Evolutionary conservation across 2,113 vertebrate species (phyloP), one percentile per base, ranked within the genome.

Genomic region (human (Homo sapiens)): DNA sequence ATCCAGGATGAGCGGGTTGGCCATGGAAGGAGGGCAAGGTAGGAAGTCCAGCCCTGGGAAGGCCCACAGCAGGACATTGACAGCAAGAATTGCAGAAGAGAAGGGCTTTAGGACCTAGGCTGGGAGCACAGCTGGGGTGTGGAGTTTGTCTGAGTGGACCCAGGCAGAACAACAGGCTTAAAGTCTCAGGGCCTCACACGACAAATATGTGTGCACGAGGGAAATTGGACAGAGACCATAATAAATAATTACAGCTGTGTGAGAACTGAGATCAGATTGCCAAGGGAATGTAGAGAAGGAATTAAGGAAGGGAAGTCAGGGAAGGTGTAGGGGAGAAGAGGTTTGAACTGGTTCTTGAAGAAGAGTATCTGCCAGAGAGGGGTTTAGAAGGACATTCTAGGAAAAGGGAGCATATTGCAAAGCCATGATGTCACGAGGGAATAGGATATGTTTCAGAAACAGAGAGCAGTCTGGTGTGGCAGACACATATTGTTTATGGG

Each of bases 401-500:
- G 59, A 30, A 86, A 45, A 12, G 30, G 72, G 35, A 68, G 52
- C 38, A 5, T 30, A 35, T 17, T 1, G 35, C 30, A 86, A 52
- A 57, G 38, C 27, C 66, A 30, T 0, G 27, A 6, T 10, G 30
- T 25, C 7, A 6, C 0, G 2, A 81, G 82, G 43, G 22, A 11
- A 50, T 1, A 18, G 35, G 40, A 57, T 55, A 10, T n/a, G 57
- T 70, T 16, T 14, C 2, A 6, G 16, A 72, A 75, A 30, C 22
- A 73, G 23, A 76, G 35, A 70, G 20, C 57, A n/a, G 35, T 66
- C 57, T 27, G 3, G 52, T 3, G 3, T 2, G 40, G 8, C 50
- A 83, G 12, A 55, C 1, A 3, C 3, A 2, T 27, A 43, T 1
- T n/a, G 22, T 78, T 79, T 48, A 61, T 2, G 1, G 16, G 32